Conservation (phyloP, 2,797 vertebrate species). For the Phoxinus dragarum region DNA sequence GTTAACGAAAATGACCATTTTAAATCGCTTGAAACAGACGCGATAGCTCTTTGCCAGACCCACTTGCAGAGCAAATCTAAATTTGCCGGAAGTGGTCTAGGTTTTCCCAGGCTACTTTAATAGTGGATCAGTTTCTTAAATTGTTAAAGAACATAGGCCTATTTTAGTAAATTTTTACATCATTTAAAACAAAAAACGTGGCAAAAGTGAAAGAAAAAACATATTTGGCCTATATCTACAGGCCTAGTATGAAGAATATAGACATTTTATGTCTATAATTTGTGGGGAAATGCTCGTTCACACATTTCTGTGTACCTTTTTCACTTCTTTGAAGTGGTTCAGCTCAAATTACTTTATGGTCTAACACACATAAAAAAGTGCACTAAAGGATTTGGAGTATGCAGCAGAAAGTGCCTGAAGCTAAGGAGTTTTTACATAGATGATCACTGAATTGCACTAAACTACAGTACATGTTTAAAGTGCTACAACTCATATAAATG, state of each 20-base stretch:
- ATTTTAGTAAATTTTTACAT: neutral
- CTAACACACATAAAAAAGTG: neutral
- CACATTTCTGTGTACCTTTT: neutral
- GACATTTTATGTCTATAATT: neutral
- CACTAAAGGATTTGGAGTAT: conserved; percentile 5
- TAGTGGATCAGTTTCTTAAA: neutral
- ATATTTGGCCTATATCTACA: neutral
- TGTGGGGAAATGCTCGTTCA: neutral
- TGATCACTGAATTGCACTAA: conserved; percentile 7
- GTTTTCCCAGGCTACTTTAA: too few relatives aligned
- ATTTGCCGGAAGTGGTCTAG: too few relatives aligned
- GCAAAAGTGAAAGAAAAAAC: neutral
- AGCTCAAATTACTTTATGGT: conserved; percentile 7
- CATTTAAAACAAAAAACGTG: neutral
- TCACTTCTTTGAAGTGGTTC: neutral
- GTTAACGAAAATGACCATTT: too few relatives aligned
- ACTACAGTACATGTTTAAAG: conserved; percentile 4
- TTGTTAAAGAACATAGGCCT: neutral
- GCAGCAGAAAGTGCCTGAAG: conserved; percentile 19
- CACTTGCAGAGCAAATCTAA: too few relatives aligned
- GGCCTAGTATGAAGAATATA: neutral
- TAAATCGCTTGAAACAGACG: too few relatives aligned
- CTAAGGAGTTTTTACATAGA: conserved; percentile 18
- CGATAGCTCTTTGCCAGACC: too few relatives aligned
- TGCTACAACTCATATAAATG: conserved; percentile 11